A percentile compares a stretch with the other conserved stretches of the same genome.
Evolutionary conservation across 2,888 invertebrate species (phyloP).

Genomic region (Dryadula phaetusa): DNA sequence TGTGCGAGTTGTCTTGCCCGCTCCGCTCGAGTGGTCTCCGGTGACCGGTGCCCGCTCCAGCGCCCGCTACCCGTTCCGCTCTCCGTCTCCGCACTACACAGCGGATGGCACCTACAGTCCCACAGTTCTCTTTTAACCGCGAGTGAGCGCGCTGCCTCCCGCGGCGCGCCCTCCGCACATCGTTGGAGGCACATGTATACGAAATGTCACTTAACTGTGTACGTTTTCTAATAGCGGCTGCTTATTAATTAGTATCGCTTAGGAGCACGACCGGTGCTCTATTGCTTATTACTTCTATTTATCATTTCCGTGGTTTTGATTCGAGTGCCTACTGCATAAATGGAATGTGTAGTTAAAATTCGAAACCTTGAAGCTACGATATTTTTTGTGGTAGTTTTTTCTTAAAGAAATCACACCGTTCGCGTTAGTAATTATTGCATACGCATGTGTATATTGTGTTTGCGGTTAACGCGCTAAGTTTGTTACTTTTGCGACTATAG

Average conservation of each 20-base stretch:
- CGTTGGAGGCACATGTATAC: slow-evolving; percentile 74
- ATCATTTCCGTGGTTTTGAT: slow-evolving; percentile 27
- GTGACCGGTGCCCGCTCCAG: slow-evolving; percentile 16
- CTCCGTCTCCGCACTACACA: slow-evolving; percentile 50
- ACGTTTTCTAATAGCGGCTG: slow-evolving; percentile 69
- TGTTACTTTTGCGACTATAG: slow-evolving; percentile 59
- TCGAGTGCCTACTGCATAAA: slow-evolving; percentile 50
- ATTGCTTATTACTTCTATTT: slow-evolving; percentile 29
- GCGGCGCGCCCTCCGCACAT: slow-evolving; percentile 72
- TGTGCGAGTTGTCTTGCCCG: background rate
- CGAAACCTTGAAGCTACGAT: slow-evolving; percentile 64
- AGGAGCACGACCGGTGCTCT: slow-evolving; percentile 61
- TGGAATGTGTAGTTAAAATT: slow-evolving; percentile 78
- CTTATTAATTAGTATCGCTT: slow-evolving; percentile 70
- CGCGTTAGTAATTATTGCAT: slow-evolving; percentile 59
- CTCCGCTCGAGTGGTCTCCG: slow-evolving; percentile 46
- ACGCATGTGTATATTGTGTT: slow-evolving; percentile 58
- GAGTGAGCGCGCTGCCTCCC: slow-evolving; percentile 80
- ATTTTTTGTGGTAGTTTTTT: slow-evolving; percentile 63
- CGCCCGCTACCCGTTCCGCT: slow-evolving; percentile 48
- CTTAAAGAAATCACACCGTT: slow-evolving; percentile 45
- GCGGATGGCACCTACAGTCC: slow-evolving; percentile 69
- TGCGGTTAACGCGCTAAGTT: slow-evolving; percentile 57
- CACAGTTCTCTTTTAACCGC: slow-evolving; percentile 79
- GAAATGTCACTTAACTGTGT: slow-evolving; percentile 75